Evolutionary conservation across 2,113 vertebrate species (phyloP).

Genomic region (Crotophaga sulcirostris): DNA sequence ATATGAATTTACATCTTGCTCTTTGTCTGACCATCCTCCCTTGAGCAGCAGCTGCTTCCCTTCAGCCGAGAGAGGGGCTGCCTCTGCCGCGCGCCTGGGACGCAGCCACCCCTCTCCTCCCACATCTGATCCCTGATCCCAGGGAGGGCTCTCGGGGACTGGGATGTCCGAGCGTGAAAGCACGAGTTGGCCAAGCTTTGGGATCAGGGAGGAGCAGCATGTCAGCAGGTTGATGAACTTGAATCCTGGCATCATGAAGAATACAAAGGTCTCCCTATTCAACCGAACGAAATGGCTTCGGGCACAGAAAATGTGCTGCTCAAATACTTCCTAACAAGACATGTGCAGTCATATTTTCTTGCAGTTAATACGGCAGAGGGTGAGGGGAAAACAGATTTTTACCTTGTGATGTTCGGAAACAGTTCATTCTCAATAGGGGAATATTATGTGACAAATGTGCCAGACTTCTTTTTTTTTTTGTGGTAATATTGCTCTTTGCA

Average conservation of each 20-base stretch:
- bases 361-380: neutral
- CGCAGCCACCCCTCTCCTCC: neutral
- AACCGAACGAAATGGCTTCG: rapidly evolving
- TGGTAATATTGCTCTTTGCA: slow-evolving; percentile 72
- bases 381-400: slow-evolving; percentile 42
- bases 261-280: neutral
- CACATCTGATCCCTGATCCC: neutral
- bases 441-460: slow-evolving; percentile 68
- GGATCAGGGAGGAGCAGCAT: neutral
- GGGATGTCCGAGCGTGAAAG: neutral
- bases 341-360: neutral
- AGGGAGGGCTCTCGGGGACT: neutral
- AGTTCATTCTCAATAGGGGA: slow-evolving; percentile 53
- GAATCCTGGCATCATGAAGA: neutral
- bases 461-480: slow-evolving; percentile 53
- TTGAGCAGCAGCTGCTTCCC: slow-evolving; percentile 10
- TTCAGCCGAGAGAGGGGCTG: neutral
- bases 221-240: slow-evolving; percentile 7
- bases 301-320: neutral
- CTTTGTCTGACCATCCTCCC: slow-evolving; percentile 60
- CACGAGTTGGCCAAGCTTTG: neutral
- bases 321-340: neutral
- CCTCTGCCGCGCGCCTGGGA: neutral
- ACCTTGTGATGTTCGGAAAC: slow-evolving; percentile 60
- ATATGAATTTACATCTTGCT: slow-evolving; percentile 47